These are phyloP conservation scores for Zootoca vivipara DNA, from an alignment of 2,113 vertebrate species.

Conservation along the genomic window DNA sequence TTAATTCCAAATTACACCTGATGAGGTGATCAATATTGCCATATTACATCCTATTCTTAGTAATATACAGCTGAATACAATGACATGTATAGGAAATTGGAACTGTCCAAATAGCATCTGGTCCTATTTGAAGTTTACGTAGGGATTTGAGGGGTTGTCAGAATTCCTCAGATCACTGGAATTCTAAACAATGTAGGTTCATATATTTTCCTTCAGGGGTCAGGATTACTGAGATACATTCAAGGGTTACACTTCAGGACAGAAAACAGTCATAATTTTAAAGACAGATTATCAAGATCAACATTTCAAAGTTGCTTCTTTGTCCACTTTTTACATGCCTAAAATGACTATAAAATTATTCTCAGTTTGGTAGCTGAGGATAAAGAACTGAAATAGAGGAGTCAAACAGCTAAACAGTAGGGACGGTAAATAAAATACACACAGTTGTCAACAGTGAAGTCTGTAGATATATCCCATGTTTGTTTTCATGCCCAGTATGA, in stretches of 20 bases:
- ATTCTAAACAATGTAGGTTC: background rate
- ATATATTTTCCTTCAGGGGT: background rate
- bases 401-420: background rate
- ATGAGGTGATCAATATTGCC: background rate
- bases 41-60: background rate
- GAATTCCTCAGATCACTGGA: background rate
- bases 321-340: background rate
- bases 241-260: background rate
- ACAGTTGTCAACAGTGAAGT: background rate
- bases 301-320: background rate
- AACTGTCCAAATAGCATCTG: background rate
- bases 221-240: background rate
- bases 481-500: background rate
- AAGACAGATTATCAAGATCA: background rate
- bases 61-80: background rate
- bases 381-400: background rate
- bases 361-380: background rate
- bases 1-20: background rate
- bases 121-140: background rate
- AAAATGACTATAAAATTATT: background rate
- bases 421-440: background rate
- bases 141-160: background rate
- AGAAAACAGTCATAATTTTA: background rate
- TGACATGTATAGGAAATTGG: background rate
- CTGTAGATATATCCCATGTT: background rate